Evolutionary conservation across 1,140 invertebrate genomes (phyloP).

Genomic region (Calephelis nemesis): DNA sequence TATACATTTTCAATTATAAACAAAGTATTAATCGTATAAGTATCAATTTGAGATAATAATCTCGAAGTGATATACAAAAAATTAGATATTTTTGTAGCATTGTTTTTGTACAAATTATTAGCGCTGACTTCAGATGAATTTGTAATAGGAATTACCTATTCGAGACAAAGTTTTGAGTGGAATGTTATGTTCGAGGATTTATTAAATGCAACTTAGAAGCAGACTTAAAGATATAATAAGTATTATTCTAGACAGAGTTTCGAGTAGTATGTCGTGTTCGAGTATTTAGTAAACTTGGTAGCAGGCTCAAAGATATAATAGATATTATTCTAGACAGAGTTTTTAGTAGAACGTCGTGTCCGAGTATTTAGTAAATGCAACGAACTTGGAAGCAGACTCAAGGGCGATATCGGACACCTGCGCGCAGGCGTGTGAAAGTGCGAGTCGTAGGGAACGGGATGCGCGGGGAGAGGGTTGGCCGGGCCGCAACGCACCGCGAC

Average conservation of each 20-base stretch:
- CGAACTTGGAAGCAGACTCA: constrained; percentile 65
- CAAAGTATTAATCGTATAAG: too few relatives aligned
- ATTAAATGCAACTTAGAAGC: constrained; percentile 54
- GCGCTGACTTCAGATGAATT: too few relatives aligned
- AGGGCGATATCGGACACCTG: constrained; percentile 75
- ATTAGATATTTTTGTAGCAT: too few relatives aligned
- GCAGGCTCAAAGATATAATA: background rate
- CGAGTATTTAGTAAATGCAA: constrained; percentile 40
- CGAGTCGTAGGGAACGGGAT: constrained; percentile 32
- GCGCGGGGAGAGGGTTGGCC: constrained; percentile 27
- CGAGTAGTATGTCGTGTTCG: too few relatives aligned
- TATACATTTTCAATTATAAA: too few relatives aligned
- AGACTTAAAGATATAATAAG: constrained; percentile 50
- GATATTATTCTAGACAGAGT: background rate
- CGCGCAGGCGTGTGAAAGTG: constrained; percentile 73
- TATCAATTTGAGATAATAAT: too few relatives aligned
- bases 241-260: too few relatives aligned
- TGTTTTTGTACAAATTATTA: too few relatives aligned
- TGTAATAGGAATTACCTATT: too few relatives aligned
- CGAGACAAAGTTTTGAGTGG: background rate
- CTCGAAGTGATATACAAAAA: too few relatives aligned
- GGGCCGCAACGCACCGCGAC: constrained; percentile 66
- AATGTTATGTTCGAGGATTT: constrained; percentile 15
- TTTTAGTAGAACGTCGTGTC: background rate
- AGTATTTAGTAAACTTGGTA: too few relatives aligned